Evolutionary conservation across 30 jellyfish, hydroid and myxozoan species (phyloP).

Genomic region (Aurelia aurita): DNA sequence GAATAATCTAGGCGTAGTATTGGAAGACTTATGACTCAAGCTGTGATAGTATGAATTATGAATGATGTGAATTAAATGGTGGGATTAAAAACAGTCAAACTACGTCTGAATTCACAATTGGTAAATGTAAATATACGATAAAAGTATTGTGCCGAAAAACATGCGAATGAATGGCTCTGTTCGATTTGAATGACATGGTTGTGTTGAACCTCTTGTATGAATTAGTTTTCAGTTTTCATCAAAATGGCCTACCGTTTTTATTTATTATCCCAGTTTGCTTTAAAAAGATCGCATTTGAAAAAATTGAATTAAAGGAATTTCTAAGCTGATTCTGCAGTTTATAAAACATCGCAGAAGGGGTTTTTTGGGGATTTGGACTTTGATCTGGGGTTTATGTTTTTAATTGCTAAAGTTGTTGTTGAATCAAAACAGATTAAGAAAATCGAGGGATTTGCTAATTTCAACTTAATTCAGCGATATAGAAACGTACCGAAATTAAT

Average conservation of each 20-base stretch:
- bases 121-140: neutral
- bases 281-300: neutral
- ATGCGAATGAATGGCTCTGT: neutral
- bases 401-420: too few species aligned
- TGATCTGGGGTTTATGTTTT: too few species aligned
- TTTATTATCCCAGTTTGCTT: too few species aligned
- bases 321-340: too few species aligned
- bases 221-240: neutral
- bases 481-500: too few species aligned
- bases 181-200: neutral
- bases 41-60: constrained; percentile 9
- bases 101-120: constrained; percentile 19
- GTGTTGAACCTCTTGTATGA: neutral
- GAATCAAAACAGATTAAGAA: too few species aligned
- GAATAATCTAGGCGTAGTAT: neutral
- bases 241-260: too few species aligned
- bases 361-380: too few species aligned
- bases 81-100: constrained; percentile 6
- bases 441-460: too few species aligned
- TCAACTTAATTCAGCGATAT: too few species aligned
- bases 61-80: constrained; percentile 21
- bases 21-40: constrained; percentile 17
- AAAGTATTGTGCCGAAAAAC: neutral
- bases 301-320: neutral
- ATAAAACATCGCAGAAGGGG: too few species aligned